Conservation (phyloP, 1,140 invertebrate species). For the Papilio xuthus region DNA sequence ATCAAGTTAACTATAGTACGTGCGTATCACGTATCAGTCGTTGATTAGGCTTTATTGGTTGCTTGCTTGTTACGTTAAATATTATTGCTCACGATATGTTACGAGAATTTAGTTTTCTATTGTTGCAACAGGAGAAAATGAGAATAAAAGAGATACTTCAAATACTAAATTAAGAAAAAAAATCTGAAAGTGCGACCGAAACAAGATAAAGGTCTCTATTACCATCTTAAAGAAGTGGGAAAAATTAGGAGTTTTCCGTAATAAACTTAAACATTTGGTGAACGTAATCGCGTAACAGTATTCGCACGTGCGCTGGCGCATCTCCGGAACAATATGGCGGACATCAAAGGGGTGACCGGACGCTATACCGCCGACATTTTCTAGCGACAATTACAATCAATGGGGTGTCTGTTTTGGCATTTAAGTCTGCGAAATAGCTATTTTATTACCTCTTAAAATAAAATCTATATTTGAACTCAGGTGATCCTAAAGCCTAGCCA, state of each 20-base stretch:
- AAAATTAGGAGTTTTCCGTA: background rate
- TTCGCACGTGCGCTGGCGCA: slow-evolving; percentile 36
- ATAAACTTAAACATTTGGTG: background rate
- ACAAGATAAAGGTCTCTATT: background rate
- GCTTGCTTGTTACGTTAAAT: too few species aligned
- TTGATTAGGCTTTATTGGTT: too few species aligned
- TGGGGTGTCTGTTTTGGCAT: slow-evolving; percentile 19
- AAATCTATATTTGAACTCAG: too few species aligned
- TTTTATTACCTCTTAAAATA: background rate
- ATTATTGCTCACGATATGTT: too few species aligned
- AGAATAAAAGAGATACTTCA: too few species aligned
- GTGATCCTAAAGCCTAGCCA: too few species aligned
- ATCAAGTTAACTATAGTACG: too few species aligned
- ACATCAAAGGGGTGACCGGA: slow-evolving; percentile 33
- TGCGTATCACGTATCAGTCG: too few species aligned
- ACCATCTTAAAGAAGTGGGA: background rate
- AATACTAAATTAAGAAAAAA: too few species aligned
- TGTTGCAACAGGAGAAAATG: too few species aligned
- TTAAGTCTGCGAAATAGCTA: background rate
- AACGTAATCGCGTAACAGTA: background rate
- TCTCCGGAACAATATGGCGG: slow-evolving; percentile 38
- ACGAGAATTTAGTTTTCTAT: too few species aligned
- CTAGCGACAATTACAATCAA: slow-evolving; percentile 25
- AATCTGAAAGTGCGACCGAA: too few species aligned
- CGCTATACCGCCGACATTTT: slow-evolving; percentile 27